These are phyloP conservation scores for Sapajus apella DNA, from an alignment of 2,113 vertebrate species.

Conservation along the genomic window DNA sequence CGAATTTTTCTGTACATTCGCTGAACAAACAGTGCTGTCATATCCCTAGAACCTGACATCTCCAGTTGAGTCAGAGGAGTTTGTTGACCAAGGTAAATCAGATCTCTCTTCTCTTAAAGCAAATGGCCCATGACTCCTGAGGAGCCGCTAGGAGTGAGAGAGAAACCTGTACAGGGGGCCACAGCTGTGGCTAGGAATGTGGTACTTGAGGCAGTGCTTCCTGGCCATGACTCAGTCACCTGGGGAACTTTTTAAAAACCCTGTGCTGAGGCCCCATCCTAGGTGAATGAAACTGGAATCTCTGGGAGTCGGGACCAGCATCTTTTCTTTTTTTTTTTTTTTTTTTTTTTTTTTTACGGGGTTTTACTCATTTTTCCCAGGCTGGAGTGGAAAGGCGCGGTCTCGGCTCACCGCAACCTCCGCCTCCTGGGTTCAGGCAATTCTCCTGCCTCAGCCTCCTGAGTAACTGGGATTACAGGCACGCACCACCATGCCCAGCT, in stretches of 20 bases:
- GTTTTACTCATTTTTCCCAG: too few species aligned
- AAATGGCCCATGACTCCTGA: neutral
- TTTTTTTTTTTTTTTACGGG: too few species aligned
- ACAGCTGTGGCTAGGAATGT: neutral
- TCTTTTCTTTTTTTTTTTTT: too few species aligned
- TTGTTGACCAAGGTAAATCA: conserved; percentile 11
- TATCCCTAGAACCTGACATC: neutral
- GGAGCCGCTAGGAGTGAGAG: neutral
- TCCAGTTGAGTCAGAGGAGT: conserved; percentile 19
- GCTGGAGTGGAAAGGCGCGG: too few species aligned
- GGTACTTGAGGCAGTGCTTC: neutral
- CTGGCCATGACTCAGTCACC: neutral
- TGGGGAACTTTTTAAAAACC: neutral
- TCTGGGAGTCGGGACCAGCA: neutral
- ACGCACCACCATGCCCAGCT: too few species aligned
- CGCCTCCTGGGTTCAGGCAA: too few species aligned
- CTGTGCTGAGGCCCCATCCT: neutral
- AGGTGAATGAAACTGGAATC: neutral
- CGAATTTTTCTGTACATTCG: conserved; percentile 27
- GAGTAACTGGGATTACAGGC: too few species aligned
- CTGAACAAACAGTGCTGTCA: conserved; percentile 20
- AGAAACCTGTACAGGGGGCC: conserved; percentile 15
- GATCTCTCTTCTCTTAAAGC: conserved; percentile 15
- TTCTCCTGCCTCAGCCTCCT: too few species aligned
- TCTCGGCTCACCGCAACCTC: too few species aligned